Conservation (phyloP, 2,888 invertebrate genomes). For the Torymus tubicola region DNA sequence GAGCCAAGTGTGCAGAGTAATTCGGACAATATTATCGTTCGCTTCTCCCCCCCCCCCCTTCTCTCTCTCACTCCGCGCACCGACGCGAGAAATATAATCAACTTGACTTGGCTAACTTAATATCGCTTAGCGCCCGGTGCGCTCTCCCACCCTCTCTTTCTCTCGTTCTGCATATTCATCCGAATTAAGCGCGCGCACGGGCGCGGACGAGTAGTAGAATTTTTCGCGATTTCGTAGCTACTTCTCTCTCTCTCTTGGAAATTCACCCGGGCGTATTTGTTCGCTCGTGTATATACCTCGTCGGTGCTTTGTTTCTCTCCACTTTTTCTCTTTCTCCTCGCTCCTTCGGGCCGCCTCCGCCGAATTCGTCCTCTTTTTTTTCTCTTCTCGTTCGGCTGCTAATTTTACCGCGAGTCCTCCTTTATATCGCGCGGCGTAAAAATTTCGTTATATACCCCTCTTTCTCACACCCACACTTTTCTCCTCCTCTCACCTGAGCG, state of each 20-base stretch:
- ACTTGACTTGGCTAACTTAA: constrained; percentile 24
- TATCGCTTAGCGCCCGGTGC: not conserved
- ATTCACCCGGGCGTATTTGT: not conserved
- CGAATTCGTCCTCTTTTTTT: constrained; percentile 1
- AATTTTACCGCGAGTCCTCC: no score
- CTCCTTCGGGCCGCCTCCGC: not conserved
- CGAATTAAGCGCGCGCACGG: not conserved
- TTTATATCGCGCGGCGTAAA: no score
- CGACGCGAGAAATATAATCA: constrained; percentile 24
- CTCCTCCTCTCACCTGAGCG: no score
- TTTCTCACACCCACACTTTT: no score
- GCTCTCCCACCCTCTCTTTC: no score
- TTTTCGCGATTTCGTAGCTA: not conserved
- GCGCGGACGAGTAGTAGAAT: not conserved
- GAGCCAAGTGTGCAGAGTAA: constrained; percentile 4
- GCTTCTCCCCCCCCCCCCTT: no score
- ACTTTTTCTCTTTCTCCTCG: not conserved
- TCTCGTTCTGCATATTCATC: not conserved
- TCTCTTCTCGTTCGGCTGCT: not conserved
- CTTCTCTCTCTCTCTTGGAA: no score
- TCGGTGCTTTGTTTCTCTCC: not conserved
- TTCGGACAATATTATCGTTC: constrained; percentile 27
- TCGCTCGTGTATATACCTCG: not conserved
- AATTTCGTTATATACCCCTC: no score
- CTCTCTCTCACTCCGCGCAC: no score